Evolutionary conservation across 2,888 invertebrate species (phyloP).

Genomic region (Aporophyla lueneburgensis): DNA sequence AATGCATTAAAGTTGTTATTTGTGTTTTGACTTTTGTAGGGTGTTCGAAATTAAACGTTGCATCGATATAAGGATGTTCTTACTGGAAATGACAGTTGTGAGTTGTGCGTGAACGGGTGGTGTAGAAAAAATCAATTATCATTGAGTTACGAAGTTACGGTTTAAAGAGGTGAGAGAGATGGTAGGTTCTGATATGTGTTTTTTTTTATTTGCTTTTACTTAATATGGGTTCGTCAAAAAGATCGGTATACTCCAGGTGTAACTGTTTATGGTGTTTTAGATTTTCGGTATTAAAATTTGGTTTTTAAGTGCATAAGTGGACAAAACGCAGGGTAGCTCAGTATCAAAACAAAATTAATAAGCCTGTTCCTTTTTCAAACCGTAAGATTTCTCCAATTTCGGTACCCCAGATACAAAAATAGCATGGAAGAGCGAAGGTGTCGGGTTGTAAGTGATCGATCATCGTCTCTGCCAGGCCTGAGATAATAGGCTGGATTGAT

Average conservation of each 20-base stretch:
- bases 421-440: conserved; percentile 38
- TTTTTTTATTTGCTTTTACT: no score
- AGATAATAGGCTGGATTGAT: conserved; percentile 60
- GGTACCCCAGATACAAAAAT: conserved; percentile 38
- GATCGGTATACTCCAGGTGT: no score
- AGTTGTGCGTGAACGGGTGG: background rate
- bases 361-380: background rate
- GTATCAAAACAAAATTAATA: background rate
- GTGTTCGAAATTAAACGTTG: conserved; percentile 39
- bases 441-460: conserved; percentile 58
- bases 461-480: conserved; percentile 44
- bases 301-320: background rate
- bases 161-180: background rate
- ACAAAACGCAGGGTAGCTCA: background rate
- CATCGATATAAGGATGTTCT: background rate
- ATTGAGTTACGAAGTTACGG: background rate
- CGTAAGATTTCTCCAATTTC: conserved; percentile 18
- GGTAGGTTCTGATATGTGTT: background rate
- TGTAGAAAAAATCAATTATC: no score
- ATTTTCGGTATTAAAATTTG: no score
- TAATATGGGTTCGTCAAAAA: background rate
- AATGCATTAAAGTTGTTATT: conserved; percentile 51
- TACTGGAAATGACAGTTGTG: conserved; percentile 13
- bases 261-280: no score
- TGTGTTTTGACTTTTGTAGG: background rate